Evolutionary conservation across 2,888 invertebrate genomes (phyloP), one percentile per base, ranked within the genome.

Genomic region (Drosophila pseudotalamancana): DNA sequence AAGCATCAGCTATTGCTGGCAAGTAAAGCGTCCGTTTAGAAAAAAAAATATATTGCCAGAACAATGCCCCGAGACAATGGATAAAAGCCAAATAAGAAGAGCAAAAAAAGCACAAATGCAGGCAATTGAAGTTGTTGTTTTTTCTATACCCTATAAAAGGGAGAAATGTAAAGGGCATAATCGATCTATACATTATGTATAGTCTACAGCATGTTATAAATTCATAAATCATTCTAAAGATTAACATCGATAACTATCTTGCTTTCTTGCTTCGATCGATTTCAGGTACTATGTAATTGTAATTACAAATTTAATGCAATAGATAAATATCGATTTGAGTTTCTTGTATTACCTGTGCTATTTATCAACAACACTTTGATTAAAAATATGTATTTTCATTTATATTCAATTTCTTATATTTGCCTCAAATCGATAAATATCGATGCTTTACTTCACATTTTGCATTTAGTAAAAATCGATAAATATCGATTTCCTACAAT

Each of bases 21-120:
- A 55, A 66, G 11, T 55, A 46, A 62, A 46, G 66, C 51, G 49
- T 40, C 27, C 55, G 54, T 51, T 53, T 56, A 46, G 43, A 31
- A 50, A 12, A 42, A 59, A 19, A 45, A 65, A n/a, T n/a, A n/a
- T n/a, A n/a, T n/a, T n/a, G 16, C 32, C 50, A 59, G 67, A 62
- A 59, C 66, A 57, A 48, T 48, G 32, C 27, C 4, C 35, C 19
- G 34, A 53, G 49, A 62, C 57, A 50, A 61, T 56, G 48, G 56
- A 23, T 25, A 61, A 42, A 57, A 46, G 42, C 53, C 62, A 55
- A 63, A 62, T 61, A 55, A 48, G 50, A 43, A 31, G 29, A 29
- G 9, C 49, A 31, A 25, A 25, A 27, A 14, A 16, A 49, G 23
- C 14, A 2, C n/a, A 34, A 16, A 34, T 37, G 50, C 55, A 19